A percentile compares a stretch with the other conserved stretches of the same genome.
These are phyloP conservation scores for Xylota sylvarum DNA, from an alignment of 2,888 invertebrate genomes.

Conservation along the genomic window DNA sequence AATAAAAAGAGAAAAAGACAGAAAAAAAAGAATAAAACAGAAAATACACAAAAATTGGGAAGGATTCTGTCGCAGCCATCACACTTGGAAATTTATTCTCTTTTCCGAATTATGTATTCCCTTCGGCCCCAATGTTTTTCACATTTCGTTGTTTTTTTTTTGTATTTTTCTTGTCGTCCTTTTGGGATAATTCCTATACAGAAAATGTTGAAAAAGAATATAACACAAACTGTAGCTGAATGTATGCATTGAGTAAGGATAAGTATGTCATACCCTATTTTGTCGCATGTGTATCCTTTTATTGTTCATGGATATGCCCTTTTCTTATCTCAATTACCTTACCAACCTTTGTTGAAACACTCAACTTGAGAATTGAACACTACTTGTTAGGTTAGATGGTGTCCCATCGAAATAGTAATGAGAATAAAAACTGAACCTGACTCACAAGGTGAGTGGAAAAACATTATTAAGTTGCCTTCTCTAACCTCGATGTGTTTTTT, in stretches of 20 bases:
- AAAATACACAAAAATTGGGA: slow-evolving; percentile 55
- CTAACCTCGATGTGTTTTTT: background rate
- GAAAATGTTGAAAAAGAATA: background rate
- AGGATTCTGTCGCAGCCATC: slow-evolving; percentile 71
- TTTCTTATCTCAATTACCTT: background rate
- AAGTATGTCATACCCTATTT: slow-evolving; percentile 4
- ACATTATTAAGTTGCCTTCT: no score
- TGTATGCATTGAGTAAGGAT: background rate
- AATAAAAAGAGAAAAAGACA: slow-evolving; percentile 9
- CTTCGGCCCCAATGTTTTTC: slow-evolving; percentile 48
- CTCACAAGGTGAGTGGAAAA: background rate
- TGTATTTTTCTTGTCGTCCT: no score
- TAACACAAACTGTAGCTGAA: background rate
- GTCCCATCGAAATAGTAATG: background rate
- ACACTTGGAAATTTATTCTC: slow-evolving; percentile 54
- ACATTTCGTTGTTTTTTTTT: slow-evolving; percentile 27
- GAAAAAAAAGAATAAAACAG: slow-evolving; percentile 22
- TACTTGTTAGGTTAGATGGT: background rate
- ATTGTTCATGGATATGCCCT: background rate
- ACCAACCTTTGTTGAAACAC: background rate
- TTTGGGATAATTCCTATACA: slow-evolving; percentile 22
- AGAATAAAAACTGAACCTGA: background rate
- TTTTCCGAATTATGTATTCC: slow-evolving; percentile 49
- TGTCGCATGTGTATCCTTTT: background rate
- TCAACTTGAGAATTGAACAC: background rate